Base-by-base conservation (phyloP, 2,113 vertebrate species). In the Stercorarius parasiticus region DNA sequence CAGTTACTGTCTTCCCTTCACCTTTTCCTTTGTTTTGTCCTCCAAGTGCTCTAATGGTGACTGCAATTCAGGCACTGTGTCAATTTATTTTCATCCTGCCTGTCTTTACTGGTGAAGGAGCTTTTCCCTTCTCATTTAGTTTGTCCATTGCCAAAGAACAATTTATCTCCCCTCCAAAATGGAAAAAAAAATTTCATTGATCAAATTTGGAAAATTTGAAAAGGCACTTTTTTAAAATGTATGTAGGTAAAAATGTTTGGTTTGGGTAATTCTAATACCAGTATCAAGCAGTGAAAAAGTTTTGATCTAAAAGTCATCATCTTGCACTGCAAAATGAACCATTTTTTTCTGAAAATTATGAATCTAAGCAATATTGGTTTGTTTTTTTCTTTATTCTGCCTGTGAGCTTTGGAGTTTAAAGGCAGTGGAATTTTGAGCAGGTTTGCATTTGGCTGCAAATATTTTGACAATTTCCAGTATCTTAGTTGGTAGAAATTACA, bases 401-500 rank as follows among this genome's bases (percentile, higher is more conserved):
- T 38, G 9, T 58, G 73, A 76, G 5, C 12, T 77, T 59, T 84
- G 23, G 18, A 59, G 6, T 71, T 86, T 53, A 62, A 77, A 93
- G 50, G 8, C 15, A 61, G 20, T 49, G 6, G 49, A 74, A 82
- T 88, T 95, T 84, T 74, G n/a, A 84, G 50, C 2, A 1, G 4
- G 8, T 79, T 55, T 77, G 11, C 47, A 36, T 64, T 86, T 78
- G 29, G 14, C 10, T 40, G 42, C 76, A 95, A 95, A 88, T 91
- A 92, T 88, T 95, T 90, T 83, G 20, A 71, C 30, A 82, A 78
- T 74, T 78, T 92, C 64, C 80, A 18, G 32, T 78, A 78, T 71
- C 34, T 17, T 47, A 88, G 14, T 74, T 50, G 18, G 32, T 92
- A 93, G 65, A 88, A 93, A 95, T 83, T 45, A 80, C 23, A 81